phyloP scores from a whole-genome alignment of 2,888 invertebrate species.

The Vanessa cardui region DNA sequence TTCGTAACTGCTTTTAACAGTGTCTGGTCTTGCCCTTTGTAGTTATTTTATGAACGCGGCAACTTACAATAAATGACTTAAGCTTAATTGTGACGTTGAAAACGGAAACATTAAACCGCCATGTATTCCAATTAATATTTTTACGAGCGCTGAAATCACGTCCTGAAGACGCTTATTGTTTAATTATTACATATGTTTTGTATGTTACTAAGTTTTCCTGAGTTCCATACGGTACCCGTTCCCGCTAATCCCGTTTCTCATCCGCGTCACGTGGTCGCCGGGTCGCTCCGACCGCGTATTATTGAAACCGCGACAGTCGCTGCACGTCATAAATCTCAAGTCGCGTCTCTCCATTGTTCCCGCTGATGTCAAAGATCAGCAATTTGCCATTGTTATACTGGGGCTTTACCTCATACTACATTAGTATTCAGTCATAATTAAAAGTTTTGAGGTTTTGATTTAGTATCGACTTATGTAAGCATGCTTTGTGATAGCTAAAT shows the following conservation, averaged over 20 bases:
- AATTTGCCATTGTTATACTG: constrained; percentile 75
- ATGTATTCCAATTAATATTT: constrained; percentile 9
- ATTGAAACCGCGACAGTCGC: constrained; percentile 50
- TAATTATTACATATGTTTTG: too few relatives aligned
- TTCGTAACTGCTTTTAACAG: constrained; percentile 11
- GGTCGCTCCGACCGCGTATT: constrained; percentile 38
- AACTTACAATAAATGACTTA: constrained; percentile 25
- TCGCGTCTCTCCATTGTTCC: constrained; percentile 74
- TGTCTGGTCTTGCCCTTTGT: constrained; percentile 22
- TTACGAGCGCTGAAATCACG: constrained; percentile 10
- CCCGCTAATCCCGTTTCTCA: constrained; percentile 27
- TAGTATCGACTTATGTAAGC: constrained; percentile 8
- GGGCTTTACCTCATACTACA: constrained; percentile 47
- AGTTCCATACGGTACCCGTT: constrained; percentile 24
- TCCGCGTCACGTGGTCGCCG: constrained; percentile 26
- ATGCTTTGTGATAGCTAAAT: background rate
- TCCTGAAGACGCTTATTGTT: background rate
- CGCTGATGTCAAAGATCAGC: constrained; percentile 79
- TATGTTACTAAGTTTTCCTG: constrained; percentile 12
- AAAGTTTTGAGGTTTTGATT: constrained; percentile 24
- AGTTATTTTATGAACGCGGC: constrained; percentile 28
- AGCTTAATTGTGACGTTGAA: constrained; percentile 15
- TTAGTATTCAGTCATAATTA: constrained; percentile 40
- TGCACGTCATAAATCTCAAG: constrained; percentile 55
- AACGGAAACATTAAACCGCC: constrained; percentile 11